Base-by-base conservation (phyloP, 2,797 vertebrate species). In the Numenius phaeopus region DNA sequence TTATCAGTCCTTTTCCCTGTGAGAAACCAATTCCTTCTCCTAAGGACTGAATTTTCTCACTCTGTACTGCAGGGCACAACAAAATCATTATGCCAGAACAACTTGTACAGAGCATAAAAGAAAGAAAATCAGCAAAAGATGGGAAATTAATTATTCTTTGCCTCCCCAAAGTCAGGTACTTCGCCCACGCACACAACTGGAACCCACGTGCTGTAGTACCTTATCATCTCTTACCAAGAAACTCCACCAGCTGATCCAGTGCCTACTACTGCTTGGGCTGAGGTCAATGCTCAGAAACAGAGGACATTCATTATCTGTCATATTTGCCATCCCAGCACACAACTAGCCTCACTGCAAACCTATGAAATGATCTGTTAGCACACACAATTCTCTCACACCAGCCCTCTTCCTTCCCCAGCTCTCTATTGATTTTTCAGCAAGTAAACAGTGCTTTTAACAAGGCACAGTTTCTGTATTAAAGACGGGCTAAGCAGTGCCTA, bases 161-260 rank as follows among this genome's bases (percentile, higher is more conserved):
- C 13, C 27, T 62, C 11, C 7, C 17, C 15, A 9, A 21, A 78
- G 21, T 7, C 39, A 23, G 6, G 18, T 23, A 30, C 32, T 58
- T 55, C 11, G 2, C 2, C 18, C 34, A 22, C 0, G 1, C 30
- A 10, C 37, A 37, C 11, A 15, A 20, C 11, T 7, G 11, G 13
- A 5, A 9, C 14, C 29, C 50, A 39, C 14, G 2, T 6, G 7
- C 62, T 27, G 21, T 3, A 22, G 11, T 0, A 3, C n/a, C 46
- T 54, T 4, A 0, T 10, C 42, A 27, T 50, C 26, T 50, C 32
- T 20, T 22, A 8, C 10, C 32, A 26, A 10, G 47, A 34, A 81
- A 21, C 18, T 50, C 39, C 17, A 40, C 14, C 26, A 29, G 26
- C 5, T 83, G 23, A 58, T 37, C 29, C 64, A 40, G 59, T 12